phyloP scores from a whole-genome alignment of 92 coral and sea anemone genomes.

The Diadumene lineata region DNA sequence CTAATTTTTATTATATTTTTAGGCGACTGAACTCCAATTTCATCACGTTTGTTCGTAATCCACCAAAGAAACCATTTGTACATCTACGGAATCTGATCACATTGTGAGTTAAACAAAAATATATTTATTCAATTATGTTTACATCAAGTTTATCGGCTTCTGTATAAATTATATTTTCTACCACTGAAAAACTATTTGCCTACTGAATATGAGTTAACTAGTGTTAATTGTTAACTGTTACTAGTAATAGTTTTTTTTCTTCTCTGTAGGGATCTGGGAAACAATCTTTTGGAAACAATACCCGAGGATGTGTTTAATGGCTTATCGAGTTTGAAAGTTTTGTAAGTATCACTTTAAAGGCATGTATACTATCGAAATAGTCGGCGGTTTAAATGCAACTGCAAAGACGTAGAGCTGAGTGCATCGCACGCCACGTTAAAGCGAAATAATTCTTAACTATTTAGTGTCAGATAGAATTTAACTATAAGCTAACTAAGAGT shows the following conservation, averaged over 20 bases:
- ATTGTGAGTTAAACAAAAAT: neutral
- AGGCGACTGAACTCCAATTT: conserved; percentile 5
- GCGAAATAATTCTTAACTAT: too few species aligned
- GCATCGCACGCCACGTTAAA: too few species aligned
- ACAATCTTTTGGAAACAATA: conserved; percentile 4
- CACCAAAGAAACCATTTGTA: neutral
- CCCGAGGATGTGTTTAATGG: conserved; percentile 20
- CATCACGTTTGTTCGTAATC: neutral
- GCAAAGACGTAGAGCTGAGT: too few species aligned
- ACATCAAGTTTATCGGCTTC: neutral
- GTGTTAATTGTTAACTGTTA: neutral
- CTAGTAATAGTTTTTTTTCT: neutral
- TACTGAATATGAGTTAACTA: neutral
- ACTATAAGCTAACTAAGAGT: too few species aligned
- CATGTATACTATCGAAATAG: neutral
- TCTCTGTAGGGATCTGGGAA: conserved; percentile 20
- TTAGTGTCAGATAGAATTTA: too few species aligned
- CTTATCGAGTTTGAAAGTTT: conserved; percentile 3
- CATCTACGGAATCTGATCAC: neutral
- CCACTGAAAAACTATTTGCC: too few species aligned
- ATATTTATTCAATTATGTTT: neutral
- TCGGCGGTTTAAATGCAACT: neutral
- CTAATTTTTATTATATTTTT: neutral
- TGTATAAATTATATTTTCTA: too few species aligned
- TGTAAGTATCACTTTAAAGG: conserved; percentile 16